These are phyloP conservation scores for Halictus rubicundus DNA, from an alignment of 1,140 invertebrate genomes.

Conservation along the genomic window DNA sequence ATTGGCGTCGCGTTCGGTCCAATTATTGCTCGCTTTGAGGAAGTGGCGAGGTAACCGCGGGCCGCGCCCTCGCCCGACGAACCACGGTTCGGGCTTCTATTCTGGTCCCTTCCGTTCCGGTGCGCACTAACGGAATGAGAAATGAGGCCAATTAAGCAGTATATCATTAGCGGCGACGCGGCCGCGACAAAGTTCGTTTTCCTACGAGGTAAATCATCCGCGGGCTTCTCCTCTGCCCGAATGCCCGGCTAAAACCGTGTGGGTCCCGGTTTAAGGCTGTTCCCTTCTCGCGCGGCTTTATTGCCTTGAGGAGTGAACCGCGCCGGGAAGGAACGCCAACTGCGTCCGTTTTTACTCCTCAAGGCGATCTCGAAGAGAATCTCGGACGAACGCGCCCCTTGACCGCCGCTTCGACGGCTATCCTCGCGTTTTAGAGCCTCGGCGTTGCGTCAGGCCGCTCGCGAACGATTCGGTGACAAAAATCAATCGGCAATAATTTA, in stretches of 20 bases:
- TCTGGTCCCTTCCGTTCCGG: constrained; percentile 63
- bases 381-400: background rate
- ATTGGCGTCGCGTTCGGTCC: constrained; percentile 21
- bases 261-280: background rate
- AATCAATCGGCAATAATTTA: too few relatives aligned
- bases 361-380: background rate
- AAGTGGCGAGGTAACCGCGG: constrained; percentile 17
- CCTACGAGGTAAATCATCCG: constrained; percentile 72
- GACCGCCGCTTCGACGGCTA: too few relatives aligned
- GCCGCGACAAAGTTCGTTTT: constrained; percentile 71
- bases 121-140: constrained; percentile 68
- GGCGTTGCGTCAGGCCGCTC: too few relatives aligned
- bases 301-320: constrained; percentile 6
- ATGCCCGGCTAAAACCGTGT: constrained; percentile 42
- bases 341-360: background rate
- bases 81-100: constrained; percentile 60
- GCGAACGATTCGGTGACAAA: too few relatives aligned
- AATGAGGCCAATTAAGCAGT: constrained; percentile 78
- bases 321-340: background rate
- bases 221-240: constrained; percentile 39
- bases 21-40: constrained; percentile 47
- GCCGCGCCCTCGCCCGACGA: background rate
- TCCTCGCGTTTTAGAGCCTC: too few relatives aligned
- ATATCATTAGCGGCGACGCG: constrained; percentile 74
- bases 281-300: background rate